Base-by-base conservation (phyloP, 2,113 vertebrate genomes). In the Misgurnus anguillicaudatus region DNA sequence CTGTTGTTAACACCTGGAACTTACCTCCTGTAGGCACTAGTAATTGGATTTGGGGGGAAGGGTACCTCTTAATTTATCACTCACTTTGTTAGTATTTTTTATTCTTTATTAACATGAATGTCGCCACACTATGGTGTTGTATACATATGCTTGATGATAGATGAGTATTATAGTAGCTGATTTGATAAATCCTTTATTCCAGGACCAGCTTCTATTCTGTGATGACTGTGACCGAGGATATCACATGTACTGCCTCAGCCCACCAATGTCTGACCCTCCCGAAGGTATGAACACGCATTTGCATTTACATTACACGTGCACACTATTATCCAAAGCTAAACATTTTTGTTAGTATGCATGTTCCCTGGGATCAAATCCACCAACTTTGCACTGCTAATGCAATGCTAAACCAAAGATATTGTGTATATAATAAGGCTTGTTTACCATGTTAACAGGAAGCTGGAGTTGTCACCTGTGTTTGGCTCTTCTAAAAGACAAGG, bases 401-500 rank as follows among this genome's bases (percentile, higher is more conserved):
- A 31, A 31, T 31, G 24, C 24, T 31, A 31, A 31, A 31, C 24
- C 24, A 31, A 1, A 31, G 24, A 31, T 31, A 31, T 31, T 31
- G 24, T n/a, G n/a, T 31, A 31, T 31, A 31, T 31, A 31, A 31
- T 3, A 31, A 31, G 24, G 24, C 24, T 31, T 31, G 24, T 76
- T 47, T 60, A 24, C 57, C 5, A 1, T 38, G 53, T 38, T 72
- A 82, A 31, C 87, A 97, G 97, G 97, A 87, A 98, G 97, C 80
- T 98, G 97, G 97, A 98, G 96, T 90, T 98, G 97, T 89, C 97
- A 97, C 83, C 88, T 98, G 85, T 98, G 97, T 93, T 92, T 98
- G 94, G 96, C 94, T 88, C 93, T 98, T 87, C 90, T 98, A 83
- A 98, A 98, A 89, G 97, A 98, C 84, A 98, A 98, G 88, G 97